Evolutionary conservation across 2,797 vertebrate genomes (phyloP).

Genomic region (Acanthiza pusilla): DNA sequence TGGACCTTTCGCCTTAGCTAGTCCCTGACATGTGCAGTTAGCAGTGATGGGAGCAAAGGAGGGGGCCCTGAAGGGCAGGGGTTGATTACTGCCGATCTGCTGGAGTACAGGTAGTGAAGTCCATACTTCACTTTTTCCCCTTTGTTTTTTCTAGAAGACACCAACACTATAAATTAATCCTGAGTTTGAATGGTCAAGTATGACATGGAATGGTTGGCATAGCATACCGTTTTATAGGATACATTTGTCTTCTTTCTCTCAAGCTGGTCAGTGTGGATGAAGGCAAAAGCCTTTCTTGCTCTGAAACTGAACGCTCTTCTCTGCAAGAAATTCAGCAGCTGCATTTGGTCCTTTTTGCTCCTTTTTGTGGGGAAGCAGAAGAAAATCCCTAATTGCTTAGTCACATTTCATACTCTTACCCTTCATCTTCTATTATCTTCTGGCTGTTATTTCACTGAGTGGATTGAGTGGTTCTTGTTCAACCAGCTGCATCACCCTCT

Average conservation of each 20-base stretch:
- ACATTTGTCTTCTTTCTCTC: not conserved
- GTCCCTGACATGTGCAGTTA: not conserved
- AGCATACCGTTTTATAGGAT: not conserved
- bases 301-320: rapidly evolving
- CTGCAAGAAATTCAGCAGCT: not conserved
- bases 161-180: not conserved
- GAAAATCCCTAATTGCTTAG: not conserved
- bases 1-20: not conserved
- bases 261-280: not conserved
- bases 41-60: not conserved
- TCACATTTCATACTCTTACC: not conserved
- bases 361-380: not conserved
- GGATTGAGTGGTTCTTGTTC: not conserved
- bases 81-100: not conserved
- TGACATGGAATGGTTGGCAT: not conserved
- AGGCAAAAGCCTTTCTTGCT: not conserved
- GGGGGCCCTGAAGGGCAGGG: not conserved
- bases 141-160: not conserved
- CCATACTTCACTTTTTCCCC: rapidly evolving
- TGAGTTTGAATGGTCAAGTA: not conserved
- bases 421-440: not conserved
- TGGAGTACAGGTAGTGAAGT: not conserved
- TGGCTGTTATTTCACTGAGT: not conserved
- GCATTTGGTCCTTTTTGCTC: not conserved
- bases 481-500: not conserved